Conservation (phyloP, 1,140 invertebrate species). For the Phenacoccus solenopsis region DNA sequence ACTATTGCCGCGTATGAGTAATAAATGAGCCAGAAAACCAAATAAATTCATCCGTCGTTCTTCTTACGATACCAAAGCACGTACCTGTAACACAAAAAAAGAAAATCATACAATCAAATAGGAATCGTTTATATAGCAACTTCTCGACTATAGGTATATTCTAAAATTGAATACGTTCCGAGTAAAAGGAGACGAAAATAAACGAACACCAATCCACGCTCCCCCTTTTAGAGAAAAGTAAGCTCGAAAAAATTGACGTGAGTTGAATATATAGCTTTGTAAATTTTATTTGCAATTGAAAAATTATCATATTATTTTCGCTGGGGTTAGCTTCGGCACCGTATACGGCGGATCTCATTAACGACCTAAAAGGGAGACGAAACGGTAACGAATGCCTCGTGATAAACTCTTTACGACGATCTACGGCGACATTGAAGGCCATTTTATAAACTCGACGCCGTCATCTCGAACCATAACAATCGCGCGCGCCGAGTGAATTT, state of each 20-base stretch:
- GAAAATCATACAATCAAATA: no score
- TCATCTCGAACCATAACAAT: neutral
- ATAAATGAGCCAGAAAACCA: no score
- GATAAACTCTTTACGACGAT: neutral
- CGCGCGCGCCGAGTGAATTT: neutral
- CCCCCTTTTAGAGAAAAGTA: neutral
- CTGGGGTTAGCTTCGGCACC: neutral
- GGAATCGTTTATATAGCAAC: no score
- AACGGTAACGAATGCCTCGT: neutral
- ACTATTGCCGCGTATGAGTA: no score
- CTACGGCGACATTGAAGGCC: neutral
- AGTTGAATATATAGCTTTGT: neutral
- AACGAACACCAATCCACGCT: neutral
- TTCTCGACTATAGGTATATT: no score
- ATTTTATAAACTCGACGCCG: neutral
- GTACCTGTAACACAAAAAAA: no score
- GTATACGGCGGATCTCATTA: neutral
- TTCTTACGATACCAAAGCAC: no score
- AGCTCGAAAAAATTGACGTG: neutral
- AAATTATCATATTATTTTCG: slow-evolving; percentile 3
- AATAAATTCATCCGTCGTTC: no score
- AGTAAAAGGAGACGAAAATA: no score
- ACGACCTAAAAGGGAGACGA: neutral
- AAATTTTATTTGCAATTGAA: slow-evolving; percentile 3
- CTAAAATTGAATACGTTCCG: no score